Percentiles rank a stretch among this genome's conserved stretches.
Conservation (phyloP, 2,888 invertebrate species). For the Eremobia ochroleuca region DNA sequence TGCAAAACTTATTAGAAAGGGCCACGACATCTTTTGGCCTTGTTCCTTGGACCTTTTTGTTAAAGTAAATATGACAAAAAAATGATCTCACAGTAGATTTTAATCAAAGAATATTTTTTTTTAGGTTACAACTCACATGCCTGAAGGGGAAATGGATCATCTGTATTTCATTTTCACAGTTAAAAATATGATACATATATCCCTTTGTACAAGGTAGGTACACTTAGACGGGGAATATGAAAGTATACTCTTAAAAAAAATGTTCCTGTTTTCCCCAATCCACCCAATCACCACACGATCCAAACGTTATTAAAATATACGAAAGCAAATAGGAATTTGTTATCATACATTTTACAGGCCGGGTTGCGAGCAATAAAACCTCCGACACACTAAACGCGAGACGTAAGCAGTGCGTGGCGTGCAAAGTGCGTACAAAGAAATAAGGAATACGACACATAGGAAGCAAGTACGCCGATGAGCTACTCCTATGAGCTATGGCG, state of each 20-base stretch:
- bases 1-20: not conserved
- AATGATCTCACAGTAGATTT: too few relatives aligned
- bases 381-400: not conserved
- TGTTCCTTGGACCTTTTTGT: not conserved
- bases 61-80: not conserved
- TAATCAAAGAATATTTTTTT: not conserved
- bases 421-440: not conserved
- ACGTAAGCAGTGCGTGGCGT: not conserved
- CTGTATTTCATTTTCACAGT: not conserved
- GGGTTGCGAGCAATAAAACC: not conserved
- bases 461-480: not conserved
- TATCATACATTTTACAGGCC: constrained; percentile 13
- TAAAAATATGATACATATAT: constrained; percentile 1
- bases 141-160: constrained; percentile 2
- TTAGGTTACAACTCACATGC: not conserved
- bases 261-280: too few relatives aligned
- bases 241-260: not conserved
- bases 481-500: not conserved
- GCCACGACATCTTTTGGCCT: too few relatives aligned
- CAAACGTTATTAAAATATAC: constrained; percentile 13
- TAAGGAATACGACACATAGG: not conserved
- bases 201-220: not conserved
- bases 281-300: not conserved
- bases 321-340: constrained; percentile 15
- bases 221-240: not conserved